Conservation (phyloP, 1,140 invertebrate genomes). For the Aphaenogaster ashmeadi region DNA sequence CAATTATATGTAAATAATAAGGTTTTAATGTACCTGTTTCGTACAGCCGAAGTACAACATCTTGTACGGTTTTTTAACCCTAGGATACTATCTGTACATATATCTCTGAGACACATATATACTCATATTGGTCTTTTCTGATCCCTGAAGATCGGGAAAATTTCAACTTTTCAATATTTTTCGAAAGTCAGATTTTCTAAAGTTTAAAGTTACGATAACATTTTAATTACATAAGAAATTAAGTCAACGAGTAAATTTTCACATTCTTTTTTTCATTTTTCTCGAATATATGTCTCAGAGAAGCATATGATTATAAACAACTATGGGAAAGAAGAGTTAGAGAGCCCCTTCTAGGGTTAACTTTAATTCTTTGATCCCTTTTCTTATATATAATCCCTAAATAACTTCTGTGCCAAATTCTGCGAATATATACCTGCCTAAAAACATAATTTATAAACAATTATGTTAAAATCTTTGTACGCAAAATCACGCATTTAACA, state of each 20-base stretch:
- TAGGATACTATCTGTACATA: not conserved
- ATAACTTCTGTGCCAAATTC: conserved; percentile 1
- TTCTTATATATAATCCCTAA: conserved; percentile 1
- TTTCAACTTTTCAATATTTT: conserved; percentile 8
- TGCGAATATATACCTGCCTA: not conserved
- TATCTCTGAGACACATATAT: not conserved
- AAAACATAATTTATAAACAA: conserved; percentile 26
- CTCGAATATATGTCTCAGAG: not conserved
- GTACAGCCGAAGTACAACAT: conserved; percentile 71
- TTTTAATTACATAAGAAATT: conserved; percentile 12
- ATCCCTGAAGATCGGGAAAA: not conserved
- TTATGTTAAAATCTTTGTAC: conserved; percentile 16
- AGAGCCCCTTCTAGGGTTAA: not conserved
- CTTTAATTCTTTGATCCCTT: conserved; percentile 42
- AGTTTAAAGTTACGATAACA: not conserved
- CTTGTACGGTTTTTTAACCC: conserved; percentile 15
- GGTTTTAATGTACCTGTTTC: conserved; percentile 63
- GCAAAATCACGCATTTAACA: conserved; percentile 40
- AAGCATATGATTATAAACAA: conserved; percentile 1
- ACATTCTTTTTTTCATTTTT: not conserved
- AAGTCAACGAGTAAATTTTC: not conserved
- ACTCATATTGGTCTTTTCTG: not conserved
- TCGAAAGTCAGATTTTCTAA: not conserved
- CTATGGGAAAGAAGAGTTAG: not conserved
- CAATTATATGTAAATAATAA: conserved; percentile 71